Evolutionary conservation across 2,797 vertebrate genomes (phyloP), one percentile per base, ranked within the genome.

Genomic region (Myotis planiceps): DNA sequence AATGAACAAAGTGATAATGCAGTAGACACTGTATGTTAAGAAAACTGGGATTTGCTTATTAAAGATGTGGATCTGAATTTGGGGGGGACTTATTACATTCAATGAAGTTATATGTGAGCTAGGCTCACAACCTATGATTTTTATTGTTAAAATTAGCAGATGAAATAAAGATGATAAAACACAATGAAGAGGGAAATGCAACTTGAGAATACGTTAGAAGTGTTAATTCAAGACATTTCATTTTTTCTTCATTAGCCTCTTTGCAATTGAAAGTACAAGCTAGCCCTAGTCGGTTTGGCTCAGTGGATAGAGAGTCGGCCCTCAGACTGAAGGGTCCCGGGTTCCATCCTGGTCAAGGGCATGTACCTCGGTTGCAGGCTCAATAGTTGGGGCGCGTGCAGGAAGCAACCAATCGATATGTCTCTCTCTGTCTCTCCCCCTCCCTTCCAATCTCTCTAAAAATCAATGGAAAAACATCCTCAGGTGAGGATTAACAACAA

Each of bases 191-290:
- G 47, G 27, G 75, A 85, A 92, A 89, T 58, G 2, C 29, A 94
- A 78, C 51, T 13, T 79, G 65, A 92, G 42, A 91, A 55, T 60
- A 27, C 15, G 27, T 90, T 84, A 75, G 66, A 93, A 58, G 4
- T 27, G 27, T 78, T 94, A 51, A 93, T 96, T 95, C 87, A 90
- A 42, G 96, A 47, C 37, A 95, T 66, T 97, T 53, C 80, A 69
- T 88, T 42, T 34, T 93, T 80, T 93, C 94, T 51, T 12, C 21
- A 72, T 95, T 97, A 88, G 49, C 4, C 2, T 58, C 15, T 96
- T 96, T 83, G 29, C 53, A 9, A 63, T 92, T 92, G 92, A 97
- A 97, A 96, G 25, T 39, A 81, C 25, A 90, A 92, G 65, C 63
- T 88, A 85, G 92, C 27, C 96, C 66, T 88, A 85, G 92, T 27